Percentiles rank a stretch among this genome's conserved stretches.
Evolutionary conservation across 2,113 vertebrate species (phyloP).

Genomic region (Toxotes jaculatrix): DNA sequence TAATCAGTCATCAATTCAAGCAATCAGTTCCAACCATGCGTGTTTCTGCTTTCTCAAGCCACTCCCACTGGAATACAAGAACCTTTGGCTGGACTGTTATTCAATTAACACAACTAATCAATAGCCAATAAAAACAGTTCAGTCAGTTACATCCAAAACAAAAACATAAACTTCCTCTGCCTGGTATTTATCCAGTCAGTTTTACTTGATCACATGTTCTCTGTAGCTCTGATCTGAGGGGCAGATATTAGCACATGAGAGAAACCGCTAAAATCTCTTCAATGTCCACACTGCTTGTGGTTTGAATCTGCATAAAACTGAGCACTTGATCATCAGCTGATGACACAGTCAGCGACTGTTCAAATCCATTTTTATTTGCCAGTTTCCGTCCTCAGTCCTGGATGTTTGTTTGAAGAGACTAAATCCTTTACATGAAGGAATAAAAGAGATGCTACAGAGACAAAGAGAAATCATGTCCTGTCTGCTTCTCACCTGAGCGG

Average conservation of each 20-base stretch:
- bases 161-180: background rate
- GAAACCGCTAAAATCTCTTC: background rate
- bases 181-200: background rate
- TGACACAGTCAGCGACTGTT: background rate
- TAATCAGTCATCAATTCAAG: background rate
- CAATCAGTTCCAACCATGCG: too few species aligned
- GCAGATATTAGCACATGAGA: background rate
- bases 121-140: too few species aligned
- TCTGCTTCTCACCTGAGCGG: conserved; percentile 22
- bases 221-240: background rate
- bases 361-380: conserved; percentile 32
- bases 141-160: background rate
- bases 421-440: background rate
- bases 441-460: background rate
- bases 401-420: background rate
- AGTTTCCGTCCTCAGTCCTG: background rate
- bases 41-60: too few species aligned
- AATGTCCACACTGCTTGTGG: background rate
- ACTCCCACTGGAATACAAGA: too few species aligned
- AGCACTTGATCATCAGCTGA: conserved; percentile 28
- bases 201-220: background rate
- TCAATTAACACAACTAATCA: too few species aligned
- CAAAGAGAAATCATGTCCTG: background rate
- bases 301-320: conserved; percentile 9
- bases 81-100: too few species aligned